Base-by-base conservation (phyloP, 2,113 vertebrate genomes). In the Anhinga anhinga region DNA sequence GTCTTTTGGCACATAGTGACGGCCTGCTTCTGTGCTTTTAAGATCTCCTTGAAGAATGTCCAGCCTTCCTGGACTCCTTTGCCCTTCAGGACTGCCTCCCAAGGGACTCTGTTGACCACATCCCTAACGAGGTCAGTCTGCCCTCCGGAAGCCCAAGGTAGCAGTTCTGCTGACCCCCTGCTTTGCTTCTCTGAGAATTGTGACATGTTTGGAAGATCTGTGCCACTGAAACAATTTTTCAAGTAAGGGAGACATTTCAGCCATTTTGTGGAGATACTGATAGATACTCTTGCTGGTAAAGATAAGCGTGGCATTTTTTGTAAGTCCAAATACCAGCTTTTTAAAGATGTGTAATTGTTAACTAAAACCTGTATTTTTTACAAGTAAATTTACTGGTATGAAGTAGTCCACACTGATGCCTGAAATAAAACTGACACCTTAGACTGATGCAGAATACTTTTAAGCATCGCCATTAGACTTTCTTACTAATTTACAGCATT, bases 1-100 rank as follows among this genome's bases (percentile, higher is more conserved):
- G 1, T 77, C 47, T 91, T 53, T 61, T 0, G 4, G 45, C 21
- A 36, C 18, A 5, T 14, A 0, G 2, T 23, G 49, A 20, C 3
- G 1, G 12, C 30, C 26, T 81, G 12, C 36, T n/a, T 8, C 69
- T 67, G 58, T 2, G 11, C 40, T 20, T 81, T 72, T 18, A 62
- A 12, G 4, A 42, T 62, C 62, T 93, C 8, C 7, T 13, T 82
- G 32, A 90, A 47, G n/a, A 23, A 30, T 10, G 6, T 34, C 49
- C 63, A 52, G 34, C 38, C 59, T 82, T 78, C n/a, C 23, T 49
- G 59, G 23, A 21, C 23, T 67, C 21, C 19, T 85, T 27, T 65
- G 27, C 8, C 13, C 58, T 45, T 38, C 27, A 20, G 26, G 10
- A 25, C 49, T 34, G 27, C 38, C 32, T 40, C 23, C 42, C 47